Base-by-base conservation (phyloP, 2,113 vertebrate species). In the Psammodynastes pulverulentus region DNA sequence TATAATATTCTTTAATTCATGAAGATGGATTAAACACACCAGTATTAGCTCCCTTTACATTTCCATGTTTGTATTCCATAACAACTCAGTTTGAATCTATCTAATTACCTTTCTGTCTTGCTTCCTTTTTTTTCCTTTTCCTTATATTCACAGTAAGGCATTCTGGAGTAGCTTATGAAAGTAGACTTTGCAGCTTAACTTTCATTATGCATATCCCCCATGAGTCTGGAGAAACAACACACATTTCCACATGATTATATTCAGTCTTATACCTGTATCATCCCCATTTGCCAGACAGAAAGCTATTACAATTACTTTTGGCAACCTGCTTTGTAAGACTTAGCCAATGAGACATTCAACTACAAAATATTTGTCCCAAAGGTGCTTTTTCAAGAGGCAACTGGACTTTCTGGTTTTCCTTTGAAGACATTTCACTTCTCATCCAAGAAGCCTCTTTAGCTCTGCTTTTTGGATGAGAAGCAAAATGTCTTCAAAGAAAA, bases 271-370 rank as follows among this genome's bases (percentile, higher is more conserved):
- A 79, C 54, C 84, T 91, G 46, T 87, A 86, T 49, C 19, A 51
- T 51, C 49, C 54, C 39, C n/a, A 67, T 91, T 86, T 87, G 84
- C 84, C 85, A 91, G 12, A 87, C 10, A 49, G 45, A 62, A 87
- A 91, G 53, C 54, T 62, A 52, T 45, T 87, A 87, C 24, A 86
- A 86, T 87, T 88, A 67, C 46, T 91, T 91, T 87, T 87, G 54
- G 46, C 84, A 91, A 67, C 86, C 54, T 91, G 52, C 86, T 56
- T 87, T 12, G 45, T 8, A 34, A 87, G 21, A 56, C 51, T 13
- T 87, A 86, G 90, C 15, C n/a, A 91, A 29, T 58, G 45, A 91
- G 62, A 91, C 23, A 52, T 87, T 87, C n/a, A 91, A 51, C 46
- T 49, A n/a, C 49, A 48, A 49, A 85, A 79, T 72, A 49, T 87